Evolutionary conservation across 37 sponge, comb jelly and placozoan species (phyloP), one percentile per base, ranked within the genome.

Genomic region (Crambe crambe): DNA sequence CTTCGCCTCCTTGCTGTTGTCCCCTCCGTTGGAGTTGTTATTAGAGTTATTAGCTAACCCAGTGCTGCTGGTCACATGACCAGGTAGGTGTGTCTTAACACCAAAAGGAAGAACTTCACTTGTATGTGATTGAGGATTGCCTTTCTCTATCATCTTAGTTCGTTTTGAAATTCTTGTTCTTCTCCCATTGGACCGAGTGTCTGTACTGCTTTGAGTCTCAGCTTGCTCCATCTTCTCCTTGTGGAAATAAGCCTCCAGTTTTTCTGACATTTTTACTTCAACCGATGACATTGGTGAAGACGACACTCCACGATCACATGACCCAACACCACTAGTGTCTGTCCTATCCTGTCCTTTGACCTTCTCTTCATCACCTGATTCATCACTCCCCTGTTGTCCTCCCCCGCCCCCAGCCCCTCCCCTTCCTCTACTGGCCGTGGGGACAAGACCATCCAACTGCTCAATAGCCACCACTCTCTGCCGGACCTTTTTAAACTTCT

Each of bases 241-340:
- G 3, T 63, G 29, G 29, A 78, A 56, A 31, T 78, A 78, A 2
- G 6, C 26, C 67, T 65, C 44, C 47, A 78, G 26, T 65, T 78
- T 9, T 42, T 66, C 68, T 21, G 67, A 31, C 78, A 78, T 78
- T 39, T 25, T 37, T 3, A 64, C 47, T 29, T 78, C 78, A 3
- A 66, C 31, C 17, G 51, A 56, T 23, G 39, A 20, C 5, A 47
- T 12, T 47, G 10, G n/a, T n/a, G n/a, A n/a, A n/a, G n/a, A n/a
- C n/a, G n/a, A n/a, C n/a, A n/a, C n/a, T n/a, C 12, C 51, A 12
- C 6, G 10, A 47, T 47, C 51, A 47, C 51, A 47, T 47, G 51
- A 47, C 12, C 51, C 12, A 12, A 15, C 51, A 47, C 12, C 51
- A 47, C 6, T 12, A 47, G 6, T 12, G 12, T 12, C 6, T 47